phyloP scores from a whole-genome alignment of 2,888 invertebrate genomes.

The Spodoptera exigua region DNA sequence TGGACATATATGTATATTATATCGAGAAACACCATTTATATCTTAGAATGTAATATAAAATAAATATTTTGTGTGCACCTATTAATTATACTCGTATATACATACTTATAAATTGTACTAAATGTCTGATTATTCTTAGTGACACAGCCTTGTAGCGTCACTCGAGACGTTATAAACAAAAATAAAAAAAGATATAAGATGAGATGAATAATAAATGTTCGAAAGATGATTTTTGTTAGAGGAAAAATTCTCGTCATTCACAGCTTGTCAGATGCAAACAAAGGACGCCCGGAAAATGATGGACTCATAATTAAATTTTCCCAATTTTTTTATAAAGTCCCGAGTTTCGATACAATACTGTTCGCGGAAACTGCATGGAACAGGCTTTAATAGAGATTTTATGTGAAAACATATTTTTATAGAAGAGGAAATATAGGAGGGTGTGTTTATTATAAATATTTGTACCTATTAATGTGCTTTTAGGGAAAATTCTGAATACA shows the following conservation, averaged over 20 bases:
- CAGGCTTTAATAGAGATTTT: slow-evolving; percentile 80
- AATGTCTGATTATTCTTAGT: slow-evolving; percentile 56
- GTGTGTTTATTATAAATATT: slow-evolving; percentile 61
- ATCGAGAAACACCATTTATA: slow-evolving; percentile 37
- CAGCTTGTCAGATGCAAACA: slow-evolving; percentile 13
- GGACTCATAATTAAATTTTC: neutral
- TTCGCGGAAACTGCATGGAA: slow-evolving; percentile 74
- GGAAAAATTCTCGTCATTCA: neutral
- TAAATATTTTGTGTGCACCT: slow-evolving; percentile 54
- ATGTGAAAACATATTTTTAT: slow-evolving; percentile 64
- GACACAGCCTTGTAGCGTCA: slow-evolving; percentile 14
- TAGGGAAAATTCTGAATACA: slow-evolving; percentile 48
- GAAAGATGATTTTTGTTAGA: too few relatives aligned
- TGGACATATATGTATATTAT: too few relatives aligned
- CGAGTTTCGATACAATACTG: slow-evolving; percentile 51
- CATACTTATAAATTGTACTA: slow-evolving; percentile 47
- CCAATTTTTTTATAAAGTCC: slow-evolving; percentile 37
- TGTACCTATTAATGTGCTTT: slow-evolving; percentile 73
- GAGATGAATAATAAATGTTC: neutral
- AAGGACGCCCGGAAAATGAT: neutral
- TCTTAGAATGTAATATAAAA: slow-evolving; percentile 27
- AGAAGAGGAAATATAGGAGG: slow-evolving; percentile 55
- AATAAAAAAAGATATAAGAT: neutral
- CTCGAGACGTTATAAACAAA: slow-evolving; percentile 27
- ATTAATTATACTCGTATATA: slow-evolving; percentile 34